Evolutionary conservation across 1,140 invertebrate genomes (phyloP).

Genomic region (Penaeus indicus): DNA sequence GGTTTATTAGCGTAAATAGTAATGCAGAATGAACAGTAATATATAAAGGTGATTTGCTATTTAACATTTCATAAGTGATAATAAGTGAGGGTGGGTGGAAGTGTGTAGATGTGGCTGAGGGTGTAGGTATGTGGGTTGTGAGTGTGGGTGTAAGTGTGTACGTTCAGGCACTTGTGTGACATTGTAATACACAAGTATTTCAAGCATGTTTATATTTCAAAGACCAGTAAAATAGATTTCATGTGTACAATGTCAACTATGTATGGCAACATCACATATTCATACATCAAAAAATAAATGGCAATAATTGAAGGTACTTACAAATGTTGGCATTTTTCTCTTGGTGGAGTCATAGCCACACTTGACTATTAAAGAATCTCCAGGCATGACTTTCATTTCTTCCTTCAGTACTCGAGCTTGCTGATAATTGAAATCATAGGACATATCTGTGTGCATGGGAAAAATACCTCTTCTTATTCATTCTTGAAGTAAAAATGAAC

Average conservation of each 20-base stretch:
- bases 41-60: too few species aligned
- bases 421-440: slow-evolving; percentile 70
- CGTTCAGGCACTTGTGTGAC: too few species aligned
- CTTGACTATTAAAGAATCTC: slow-evolving; percentile 79
- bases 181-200: too few species aligned
- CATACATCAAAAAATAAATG: not conserved
- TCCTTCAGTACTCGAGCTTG: slow-evolving; percentile 65
- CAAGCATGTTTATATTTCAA: too few species aligned
- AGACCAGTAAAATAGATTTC: too few species aligned
- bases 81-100: too few species aligned
- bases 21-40: too few species aligned
- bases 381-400: slow-evolving; percentile 67
- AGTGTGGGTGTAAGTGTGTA: too few species aligned
- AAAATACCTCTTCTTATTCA: not conserved
- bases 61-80: too few species aligned
- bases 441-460: slow-evolving; percentile 59
- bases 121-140: too few species aligned
- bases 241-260: not conserved
- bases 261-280: not conserved
- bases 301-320: slow-evolving; percentile 4
- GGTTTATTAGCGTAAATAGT: too few species aligned
- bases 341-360: slow-evolving; percentile 76
- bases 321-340: slow-evolving; percentile 52
- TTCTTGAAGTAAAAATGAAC: not conserved
- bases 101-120: too few species aligned